Evolutionary conservation across 2,113 vertebrate species (phyloP), one percentile per base, ranked within the genome.

Genomic region (Menidia beryllina): DNA sequence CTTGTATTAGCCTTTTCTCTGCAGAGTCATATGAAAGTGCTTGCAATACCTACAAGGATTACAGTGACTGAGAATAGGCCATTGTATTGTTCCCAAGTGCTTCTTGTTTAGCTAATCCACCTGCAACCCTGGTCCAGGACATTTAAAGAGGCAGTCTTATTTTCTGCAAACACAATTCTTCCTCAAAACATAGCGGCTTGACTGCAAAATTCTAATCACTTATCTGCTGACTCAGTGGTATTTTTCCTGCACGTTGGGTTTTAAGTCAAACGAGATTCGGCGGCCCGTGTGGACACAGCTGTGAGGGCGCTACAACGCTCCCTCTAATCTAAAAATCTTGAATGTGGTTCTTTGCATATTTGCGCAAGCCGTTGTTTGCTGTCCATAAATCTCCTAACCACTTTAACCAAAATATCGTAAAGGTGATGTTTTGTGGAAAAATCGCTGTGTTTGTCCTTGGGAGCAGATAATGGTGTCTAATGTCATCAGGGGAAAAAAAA

Each of bases 1-100:
- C 66, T 64, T 72, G 82, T 65, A 58, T 67, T 61, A 72, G 82
- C 77, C 75, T 84, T 89, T 90, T 90, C 86, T 82, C 81, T 77
- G 76, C 57, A 58, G 67, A 91, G 92, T 93, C 92, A 94, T 93
- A 93, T 93, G 93, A 94, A 93, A 93, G 88, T 82, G 83, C 90
- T 93, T 92, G 89, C 66, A 86, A 92, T 93, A 91, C 91, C 90
- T 81, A 67, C 76, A 79, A 77, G 92, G 93, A 94, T 93, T 93
- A 94, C 72, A 55, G 27, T 61, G 75, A 78, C 61, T 89, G 86
- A 91, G 89, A 93, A 88, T 75, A 85, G 79, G 68, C 87, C 89
- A 87, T 93, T 92, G 92, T 92, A 50, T 86, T 90, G 76, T 78
- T 91, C 82, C 72, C 77, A 76, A 82, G 85, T 75, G 71, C 79